These are phyloP conservation scores for Takifugu bimaculatus DNA, from an alignment of 2,113 vertebrate genomes.

Conservation along the genomic window DNA sequence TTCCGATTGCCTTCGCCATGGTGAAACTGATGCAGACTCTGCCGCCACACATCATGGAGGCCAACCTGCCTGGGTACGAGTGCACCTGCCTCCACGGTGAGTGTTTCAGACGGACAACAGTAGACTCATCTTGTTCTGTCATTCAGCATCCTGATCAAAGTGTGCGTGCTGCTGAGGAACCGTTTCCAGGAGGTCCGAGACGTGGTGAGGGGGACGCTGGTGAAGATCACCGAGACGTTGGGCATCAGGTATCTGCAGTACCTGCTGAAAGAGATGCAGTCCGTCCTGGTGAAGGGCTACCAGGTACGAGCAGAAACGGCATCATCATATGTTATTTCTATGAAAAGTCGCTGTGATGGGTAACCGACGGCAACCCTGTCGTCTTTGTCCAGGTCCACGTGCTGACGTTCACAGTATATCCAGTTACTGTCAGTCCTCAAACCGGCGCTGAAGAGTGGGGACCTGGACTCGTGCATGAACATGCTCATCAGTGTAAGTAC, in stretches of 20 bases:
- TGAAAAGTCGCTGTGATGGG: neutral
- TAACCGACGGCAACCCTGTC: too few relatives aligned
- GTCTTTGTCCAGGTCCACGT: slow-evolving; percentile 83
- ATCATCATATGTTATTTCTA: neutral
- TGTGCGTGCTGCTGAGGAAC: slow-evolving; percentile 89
- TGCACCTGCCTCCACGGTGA: neutral
- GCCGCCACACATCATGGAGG: slow-evolving; percentile 85
- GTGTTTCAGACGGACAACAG: neutral
- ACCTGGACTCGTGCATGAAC: slow-evolving; percentile 87
- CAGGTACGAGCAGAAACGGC: slow-evolving; percentile 75
- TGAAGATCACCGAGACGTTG: slow-evolving; percentile 88
- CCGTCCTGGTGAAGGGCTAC: slow-evolving; percentile 87
- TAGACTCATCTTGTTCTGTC: neutral
- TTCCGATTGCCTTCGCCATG: slow-evolving; percentile 94
- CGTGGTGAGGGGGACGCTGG: slow-evolving; percentile 85
- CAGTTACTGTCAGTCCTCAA: slow-evolving; percentile 81
- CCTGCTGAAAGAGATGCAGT: slow-evolving; percentile 88
- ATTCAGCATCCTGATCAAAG: slow-evolving; percentile 87
- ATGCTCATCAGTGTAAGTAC: slow-evolving; percentile 82
- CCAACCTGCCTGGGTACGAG: slow-evolving; percentile 84
- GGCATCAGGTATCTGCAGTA: slow-evolving; percentile 86
- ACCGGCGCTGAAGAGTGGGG: slow-evolving; percentile 78
- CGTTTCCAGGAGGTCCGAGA: slow-evolving; percentile 94
- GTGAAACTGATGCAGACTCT: slow-evolving; percentile 93
- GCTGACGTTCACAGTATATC: slow-evolving; percentile 89